These are phyloP conservation scores for Pipra filicauda DNA, from an alignment of 2,113 vertebrate genomes.

Conservation along the genomic window DNA sequence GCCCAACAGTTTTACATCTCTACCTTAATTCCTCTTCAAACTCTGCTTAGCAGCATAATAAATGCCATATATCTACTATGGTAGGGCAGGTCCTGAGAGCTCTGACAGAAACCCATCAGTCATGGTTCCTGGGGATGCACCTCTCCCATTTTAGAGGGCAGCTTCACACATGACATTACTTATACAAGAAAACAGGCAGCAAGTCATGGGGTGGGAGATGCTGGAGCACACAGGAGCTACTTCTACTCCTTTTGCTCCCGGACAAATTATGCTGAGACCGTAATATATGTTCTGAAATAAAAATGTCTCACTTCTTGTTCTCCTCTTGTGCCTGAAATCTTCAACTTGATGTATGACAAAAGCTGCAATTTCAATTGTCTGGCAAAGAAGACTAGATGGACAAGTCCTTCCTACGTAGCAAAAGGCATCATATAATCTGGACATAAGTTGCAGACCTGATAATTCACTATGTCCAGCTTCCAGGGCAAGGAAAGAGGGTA, in stretches of 20 bases:
- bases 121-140: fast-evolving
- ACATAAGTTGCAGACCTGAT: background rate
- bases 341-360: background rate
- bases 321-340: background rate
- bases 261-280: background rate
- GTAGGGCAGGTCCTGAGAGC: background rate
- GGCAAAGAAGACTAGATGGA: background rate
- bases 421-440: background rate
- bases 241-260: background rate
- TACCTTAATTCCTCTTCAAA: conserved; percentile 13
- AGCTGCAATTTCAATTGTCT: background rate
- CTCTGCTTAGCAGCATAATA: background rate
- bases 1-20: background rate
- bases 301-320: background rate
- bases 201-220: background rate
- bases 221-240: background rate
- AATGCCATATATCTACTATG: background rate
- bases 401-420: background rate
- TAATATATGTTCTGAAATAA: background rate
- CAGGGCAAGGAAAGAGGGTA: background rate
- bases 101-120: background rate
- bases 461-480: background rate
- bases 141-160: background rate
- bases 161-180: background rate
- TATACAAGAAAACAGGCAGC: background rate